Evolutionary conservation across 2,797 vertebrate genomes (phyloP).

Genomic region (Urophycis tenuis): DNA sequence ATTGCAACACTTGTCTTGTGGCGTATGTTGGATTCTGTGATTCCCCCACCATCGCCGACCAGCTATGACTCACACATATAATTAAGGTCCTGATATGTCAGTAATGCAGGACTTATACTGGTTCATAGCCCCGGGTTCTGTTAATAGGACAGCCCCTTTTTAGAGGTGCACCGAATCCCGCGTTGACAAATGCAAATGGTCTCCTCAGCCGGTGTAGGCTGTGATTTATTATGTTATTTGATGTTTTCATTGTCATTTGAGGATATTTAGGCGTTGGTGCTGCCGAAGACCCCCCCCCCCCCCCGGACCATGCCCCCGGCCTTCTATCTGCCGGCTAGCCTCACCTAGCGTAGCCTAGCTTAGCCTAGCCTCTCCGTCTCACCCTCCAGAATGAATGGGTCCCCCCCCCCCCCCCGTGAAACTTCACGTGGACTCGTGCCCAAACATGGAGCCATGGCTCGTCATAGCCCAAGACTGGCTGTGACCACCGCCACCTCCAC

Average conservation of each 20-base stretch:
- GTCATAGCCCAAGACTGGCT: background rate
- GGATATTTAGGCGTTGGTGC: background rate
- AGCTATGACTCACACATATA: background rate
- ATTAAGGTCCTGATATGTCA: background rate
- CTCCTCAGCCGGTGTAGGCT: background rate
- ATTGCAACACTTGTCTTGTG: background rate
- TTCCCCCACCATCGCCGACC: background rate
- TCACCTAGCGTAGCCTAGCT: background rate
- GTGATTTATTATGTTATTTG: background rate
- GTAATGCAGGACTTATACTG: background rate
- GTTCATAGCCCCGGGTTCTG: background rate
- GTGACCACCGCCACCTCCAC: slow-evolving; percentile 1
- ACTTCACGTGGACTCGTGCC: background rate
- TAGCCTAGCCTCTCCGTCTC: background rate
- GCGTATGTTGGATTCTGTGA: background rate
- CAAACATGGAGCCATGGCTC: background rate
- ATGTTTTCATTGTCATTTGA: slow-evolving; percentile 18
- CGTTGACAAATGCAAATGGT: background rate
- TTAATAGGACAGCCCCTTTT: background rate
- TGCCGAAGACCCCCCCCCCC: background rate
- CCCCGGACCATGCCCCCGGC: background rate
- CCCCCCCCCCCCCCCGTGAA: background rate
- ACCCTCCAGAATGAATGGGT: background rate
- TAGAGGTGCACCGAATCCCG: background rate
- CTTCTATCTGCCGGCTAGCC: background rate